Base-by-base conservation (phyloP, 2,113 vertebrate genomes). In the Megaceryle maxima region DNA sequence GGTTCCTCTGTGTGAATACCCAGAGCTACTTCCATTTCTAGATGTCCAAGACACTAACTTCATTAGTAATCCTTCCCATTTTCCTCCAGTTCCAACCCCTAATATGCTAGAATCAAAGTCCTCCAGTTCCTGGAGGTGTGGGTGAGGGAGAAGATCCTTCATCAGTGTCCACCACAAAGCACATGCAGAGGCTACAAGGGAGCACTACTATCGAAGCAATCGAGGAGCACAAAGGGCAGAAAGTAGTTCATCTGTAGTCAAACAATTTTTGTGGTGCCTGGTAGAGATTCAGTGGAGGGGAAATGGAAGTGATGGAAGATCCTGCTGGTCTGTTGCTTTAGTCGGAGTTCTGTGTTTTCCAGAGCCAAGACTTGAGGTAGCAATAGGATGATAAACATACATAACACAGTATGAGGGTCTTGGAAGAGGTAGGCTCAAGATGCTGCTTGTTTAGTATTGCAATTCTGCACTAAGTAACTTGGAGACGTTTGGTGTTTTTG, bases 341-440 rank as follows among this genome's bases (percentile, higher is more conserved):
- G 43, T 10, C 11, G n/a, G 35, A 8, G 8, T 55, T 13, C 33
- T 1, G 0, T 16, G 31, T 25, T 10, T 75, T 79, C 29, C 21
- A 83, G 62, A 85, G 35, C 16, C 14, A n/a, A 53, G 28, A 60
- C 24, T 44, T 15, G 35, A 46, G 1, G 2, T 19, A 77, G 35
- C 4, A 29, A 50, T 51, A 51, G 37, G 17, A 28, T n/a, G 4
- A 50, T 43, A 44, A 41, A 35, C 4, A 44, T 37, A 0, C 4
- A 0, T 41, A 7, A 1, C 29, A 17, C 5, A 37, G 33, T 25
- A 17, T 1, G 2, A 51, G 48, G 18, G 7, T 2, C 12, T 51
- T 67, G 9, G 16, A 59, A 50, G 9, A 7, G 6, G 1, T 31
- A 46, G 29, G 4, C 20, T 74, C 15, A 39, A 64, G 26, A 16